phyloP scores from a whole-genome alignment of 2,888 invertebrate species.

The Disparrhopalites patrizii region DNA sequence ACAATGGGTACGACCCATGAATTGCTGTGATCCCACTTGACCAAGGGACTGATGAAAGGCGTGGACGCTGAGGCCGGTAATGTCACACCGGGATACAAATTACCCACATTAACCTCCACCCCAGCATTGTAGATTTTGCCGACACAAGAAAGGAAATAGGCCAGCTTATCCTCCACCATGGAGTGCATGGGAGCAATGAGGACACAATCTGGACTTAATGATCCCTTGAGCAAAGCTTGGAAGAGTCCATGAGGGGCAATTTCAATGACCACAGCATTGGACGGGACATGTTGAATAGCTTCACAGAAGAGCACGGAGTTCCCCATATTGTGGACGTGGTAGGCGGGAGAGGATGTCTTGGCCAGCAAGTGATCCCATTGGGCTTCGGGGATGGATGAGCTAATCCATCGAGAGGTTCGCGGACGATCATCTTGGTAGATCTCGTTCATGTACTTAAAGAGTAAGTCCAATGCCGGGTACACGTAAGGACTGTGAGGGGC shows the following conservation, averaged over 20 bases:
- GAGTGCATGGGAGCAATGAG: constrained; percentile 24
- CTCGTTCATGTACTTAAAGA: constrained; percentile 26
- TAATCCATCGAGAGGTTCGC: constrained; percentile 75
- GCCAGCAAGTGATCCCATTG: constrained; percentile 67
- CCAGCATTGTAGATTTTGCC: constrained; percentile 69
- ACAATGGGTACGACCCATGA: constrained; percentile 51
- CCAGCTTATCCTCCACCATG: constrained; percentile 23
- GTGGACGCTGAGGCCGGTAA: constrained; percentile 86
- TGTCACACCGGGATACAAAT: constrained; percentile 68
- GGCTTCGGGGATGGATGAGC: constrained; percentile 71
- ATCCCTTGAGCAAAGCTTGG: constrained; percentile 57
- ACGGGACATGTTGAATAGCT: constrained; percentile 56
- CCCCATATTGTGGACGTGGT: constrained; percentile 79
- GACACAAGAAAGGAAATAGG: constrained; percentile 24
- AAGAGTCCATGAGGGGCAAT: constrained; percentile 60
- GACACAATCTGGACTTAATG: constrained; percentile 51
- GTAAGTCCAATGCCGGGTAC: constrained; percentile 3
- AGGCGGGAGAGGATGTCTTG: constrained; percentile 72
- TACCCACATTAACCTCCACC: constrained; percentile 66
- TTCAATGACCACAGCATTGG: constrained; percentile 57
- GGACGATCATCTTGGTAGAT: constrained; percentile 43
- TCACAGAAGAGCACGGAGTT: constrained; percentile 66
- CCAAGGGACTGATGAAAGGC: constrained; percentile 73
- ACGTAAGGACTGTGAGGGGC: constrained; percentile 67
- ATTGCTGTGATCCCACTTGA: constrained; percentile 78